Conservation (phyloP, 2,888 invertebrate genomes). For the Erynnis tages region DNA sequence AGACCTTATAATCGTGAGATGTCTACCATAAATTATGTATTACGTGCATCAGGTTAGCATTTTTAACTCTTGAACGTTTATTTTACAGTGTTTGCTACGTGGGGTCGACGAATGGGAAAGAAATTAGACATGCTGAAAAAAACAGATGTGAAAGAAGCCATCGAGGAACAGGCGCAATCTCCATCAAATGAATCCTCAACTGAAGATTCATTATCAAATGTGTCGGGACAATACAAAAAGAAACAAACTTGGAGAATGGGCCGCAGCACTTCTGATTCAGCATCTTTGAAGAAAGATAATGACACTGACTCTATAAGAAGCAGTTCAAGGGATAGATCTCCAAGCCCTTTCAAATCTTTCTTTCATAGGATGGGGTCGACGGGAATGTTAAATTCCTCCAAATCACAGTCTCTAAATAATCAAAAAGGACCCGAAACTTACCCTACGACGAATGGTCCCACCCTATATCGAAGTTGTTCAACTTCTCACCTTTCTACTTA, state of each 20-base stretch:
- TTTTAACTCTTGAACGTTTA: too few species aligned
- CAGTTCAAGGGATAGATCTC: slow-evolving; percentile 78
- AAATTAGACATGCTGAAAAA: slow-evolving; percentile 88
- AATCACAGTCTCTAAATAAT: slow-evolving; percentile 68
- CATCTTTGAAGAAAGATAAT: slow-evolving; percentile 67
- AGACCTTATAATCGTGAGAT: too few species aligned
- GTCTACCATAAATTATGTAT: too few species aligned
- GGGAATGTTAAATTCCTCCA: slow-evolving; percentile 85
- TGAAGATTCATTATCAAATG: slow-evolving; percentile 55
- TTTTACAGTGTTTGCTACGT: slow-evolving; percentile 84
- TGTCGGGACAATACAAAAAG: slow-evolving; percentile 76
- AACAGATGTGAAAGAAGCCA: slow-evolving; percentile 82
- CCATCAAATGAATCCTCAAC: slow-evolving; percentile 49
- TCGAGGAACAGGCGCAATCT: slow-evolving; percentile 49
- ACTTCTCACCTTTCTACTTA: slow-evolving; percentile 89
- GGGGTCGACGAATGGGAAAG: slow-evolving; percentile 90
- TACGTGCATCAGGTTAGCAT: too few species aligned
- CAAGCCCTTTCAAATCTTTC: slow-evolving; percentile 86
- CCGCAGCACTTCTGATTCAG: slow-evolving; percentile 74
- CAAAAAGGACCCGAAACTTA: slow-evolving; percentile 62
- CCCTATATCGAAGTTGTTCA: slow-evolving; percentile 88
- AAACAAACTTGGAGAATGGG: slow-evolving; percentile 83
- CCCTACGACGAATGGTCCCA: slow-evolving; percentile 67
- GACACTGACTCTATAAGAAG: slow-evolving; percentile 75
- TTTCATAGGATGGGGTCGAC: slow-evolving; percentile 89